phyloP scores from a whole-genome alignment of 2,113 vertebrate genomes.

The Oreochromis tanganicae region DNA sequence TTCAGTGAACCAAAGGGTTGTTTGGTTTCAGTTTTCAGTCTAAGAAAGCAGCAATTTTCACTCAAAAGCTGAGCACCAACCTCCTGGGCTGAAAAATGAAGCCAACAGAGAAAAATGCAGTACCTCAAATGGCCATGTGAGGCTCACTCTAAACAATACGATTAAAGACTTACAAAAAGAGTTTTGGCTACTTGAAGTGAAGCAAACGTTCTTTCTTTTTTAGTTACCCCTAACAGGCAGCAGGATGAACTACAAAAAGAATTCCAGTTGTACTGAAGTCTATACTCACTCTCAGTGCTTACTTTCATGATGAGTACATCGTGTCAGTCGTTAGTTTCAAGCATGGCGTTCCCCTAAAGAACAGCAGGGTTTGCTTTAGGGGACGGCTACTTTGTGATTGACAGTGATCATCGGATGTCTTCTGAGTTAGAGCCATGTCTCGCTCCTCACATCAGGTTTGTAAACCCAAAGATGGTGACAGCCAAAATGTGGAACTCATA shows the following conservation, averaged over 20 bases:
- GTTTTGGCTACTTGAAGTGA: not conserved
- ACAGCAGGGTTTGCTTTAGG: not conserved
- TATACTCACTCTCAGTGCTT: not conserved
- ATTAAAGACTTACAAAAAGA: not conserved
- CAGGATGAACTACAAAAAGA: not conserved
- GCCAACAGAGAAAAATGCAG: not conserved
- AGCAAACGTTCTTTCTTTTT: not conserved
- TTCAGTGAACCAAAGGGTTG: not conserved
- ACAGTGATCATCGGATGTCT: accelerated
- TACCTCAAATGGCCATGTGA: not conserved
- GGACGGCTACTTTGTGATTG: not conserved
- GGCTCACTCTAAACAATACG: not conserved
- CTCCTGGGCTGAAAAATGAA: not conserved
- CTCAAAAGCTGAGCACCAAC: not conserved
- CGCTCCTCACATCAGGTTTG: not conserved
- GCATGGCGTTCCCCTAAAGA: accelerated
- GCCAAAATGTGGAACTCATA: not conserved
- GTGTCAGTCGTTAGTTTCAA: accelerated
- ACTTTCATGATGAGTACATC: not conserved
- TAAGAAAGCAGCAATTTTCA: not conserved
- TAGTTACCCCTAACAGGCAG: not conserved
- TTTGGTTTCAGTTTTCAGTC: not conserved
- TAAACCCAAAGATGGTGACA: accelerated
- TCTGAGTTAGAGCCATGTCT: not conserved
- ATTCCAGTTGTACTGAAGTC: not conserved